Evolutionary conservation across 2,888 invertebrate genomes (phyloP), one percentile per base, ranked within the genome.

Genomic region (Orchesellides sinensis): DNA sequence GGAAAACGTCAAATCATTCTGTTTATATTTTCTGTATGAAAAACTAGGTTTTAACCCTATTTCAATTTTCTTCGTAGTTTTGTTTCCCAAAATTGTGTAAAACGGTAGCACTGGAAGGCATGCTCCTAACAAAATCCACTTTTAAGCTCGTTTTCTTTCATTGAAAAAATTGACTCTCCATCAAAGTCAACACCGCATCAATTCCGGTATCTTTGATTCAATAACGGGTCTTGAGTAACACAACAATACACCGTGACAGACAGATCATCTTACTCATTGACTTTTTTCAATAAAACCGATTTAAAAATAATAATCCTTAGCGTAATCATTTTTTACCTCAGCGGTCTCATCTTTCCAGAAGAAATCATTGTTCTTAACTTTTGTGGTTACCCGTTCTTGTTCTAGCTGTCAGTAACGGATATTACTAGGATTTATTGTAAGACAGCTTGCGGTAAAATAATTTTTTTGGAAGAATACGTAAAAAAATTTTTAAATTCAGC

Each of bases 371-470:
- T 77, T 78, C 70, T 79, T 69, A n/a, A 29, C 17, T 19, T 27
- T 79, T 79, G 79, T 49, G 79, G 79, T 70, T 79, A 79, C 79
- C 47, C 70, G 70, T 69, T 63, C 63, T 69, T 49, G 70, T 54
- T 75, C 61, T 54, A 61, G 69, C 79, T 79, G 79, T 79, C 79
- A 79, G 79, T 79, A 79, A 79, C 79, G 79, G 70, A 70, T 79
- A 79, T 79, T 79, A 79, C 49, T 40, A 70, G 79, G 79, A 79
- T 79, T 79, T 79, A 79, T 79, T 79, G 70, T 63, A 49, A 5
- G 70, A 63, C 63, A 69, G 70, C 79, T 79, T 79, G 79, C 79
- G 79, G 79, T 79, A 70, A 79, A 79, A 79, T 23, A 0, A n/a
- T 47, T 63, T 70, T 70, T 78, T 59, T 61, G 40, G 32, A 27